Conservation (phyloP, 1,140 invertebrate genomes). For the Myzus persicae region DNA sequence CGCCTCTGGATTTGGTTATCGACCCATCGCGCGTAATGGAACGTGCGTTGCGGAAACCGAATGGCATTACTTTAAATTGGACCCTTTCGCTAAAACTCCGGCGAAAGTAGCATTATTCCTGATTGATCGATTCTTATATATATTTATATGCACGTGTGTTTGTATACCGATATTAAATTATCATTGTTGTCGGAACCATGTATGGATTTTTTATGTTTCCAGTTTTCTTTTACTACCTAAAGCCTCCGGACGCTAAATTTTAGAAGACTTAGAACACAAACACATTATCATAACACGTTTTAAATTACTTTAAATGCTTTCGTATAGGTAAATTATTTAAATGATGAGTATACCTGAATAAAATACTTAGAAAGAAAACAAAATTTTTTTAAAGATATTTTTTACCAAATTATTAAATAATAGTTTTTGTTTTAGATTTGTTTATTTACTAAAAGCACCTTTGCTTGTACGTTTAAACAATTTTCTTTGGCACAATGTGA, state of each 20-base stretch:
- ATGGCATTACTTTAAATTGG: conserved; percentile 53
- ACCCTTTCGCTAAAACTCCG: conserved; percentile 48
- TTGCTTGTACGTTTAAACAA: not conserved
- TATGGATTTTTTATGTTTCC: conserved; percentile 36
- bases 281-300: not conserved
- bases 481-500: not conserved
- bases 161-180: conserved; percentile 41
- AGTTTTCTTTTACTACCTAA: conserved; percentile 1
- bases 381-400: not conserved
- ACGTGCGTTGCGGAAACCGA: conserved; percentile 46
- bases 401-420: not conserved
- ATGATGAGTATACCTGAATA: not conserved
- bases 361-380: not conserved
- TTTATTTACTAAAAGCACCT: not conserved
- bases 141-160: not conserved
- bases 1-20: conserved; percentile 51
- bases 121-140: conserved; percentile 46
- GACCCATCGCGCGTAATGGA: conserved; percentile 40
- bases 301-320: not conserved
- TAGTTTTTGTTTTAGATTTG: not conserved
- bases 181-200: conserved; percentile 26
- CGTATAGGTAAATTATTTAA: not conserved
- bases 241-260: not conserved
- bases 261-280: not conserved
- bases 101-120: conserved; percentile 47